Base-by-base conservation (phyloP, 2,888 invertebrate species). In the Terebella lapidaria region DNA sequence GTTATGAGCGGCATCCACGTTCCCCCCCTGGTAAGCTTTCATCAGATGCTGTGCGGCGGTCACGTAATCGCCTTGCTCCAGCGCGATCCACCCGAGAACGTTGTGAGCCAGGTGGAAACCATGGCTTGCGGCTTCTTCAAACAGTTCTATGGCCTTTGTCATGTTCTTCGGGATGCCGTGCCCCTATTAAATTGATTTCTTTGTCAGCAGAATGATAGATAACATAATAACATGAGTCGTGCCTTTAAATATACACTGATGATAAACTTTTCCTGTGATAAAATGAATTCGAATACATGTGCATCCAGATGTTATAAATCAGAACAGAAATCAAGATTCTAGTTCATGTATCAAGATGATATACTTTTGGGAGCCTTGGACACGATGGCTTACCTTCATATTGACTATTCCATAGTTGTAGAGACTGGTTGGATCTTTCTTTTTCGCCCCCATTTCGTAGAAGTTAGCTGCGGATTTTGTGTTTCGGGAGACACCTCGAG, bases 381-480 rank as follows among this genome's bases (percentile, higher is more conserved):
- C 42, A 15, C n/a, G 42, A n/a, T 35, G 42, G 22, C 71, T 60
- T 63, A 77, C 78, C 71, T 72, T 74, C 27, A 76, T 61, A 3
- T 77, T 65, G 15, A 77, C 70, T 49, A 80, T 69, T 2, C 77
- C 79, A 54, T 77, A 77, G 59, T 76, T 75, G 64, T 73, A 77
- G 64, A 75, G 70, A 26, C 77, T 71, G n/a, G 68, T 67, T 0
- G 77, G 65, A 57, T 77, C 74, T 3, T 73, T 68, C 2, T 69
- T 65, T 57, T 75, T 71, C 0, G 78, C 78, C 22, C 76, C 72
- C 68, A 70, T 70, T 51, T 70, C 63, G 66, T 75, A 78, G 56
- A 75, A 73, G 52, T 75, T 72, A 18, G 73, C 67, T 0, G 78
- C 79, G 3, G 71, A 72, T 51, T 70, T 65, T 27, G 78, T 55